Conservation (phyloP, 2,888 invertebrate genomes). For the Macrosoma leucophasiata region DNA sequence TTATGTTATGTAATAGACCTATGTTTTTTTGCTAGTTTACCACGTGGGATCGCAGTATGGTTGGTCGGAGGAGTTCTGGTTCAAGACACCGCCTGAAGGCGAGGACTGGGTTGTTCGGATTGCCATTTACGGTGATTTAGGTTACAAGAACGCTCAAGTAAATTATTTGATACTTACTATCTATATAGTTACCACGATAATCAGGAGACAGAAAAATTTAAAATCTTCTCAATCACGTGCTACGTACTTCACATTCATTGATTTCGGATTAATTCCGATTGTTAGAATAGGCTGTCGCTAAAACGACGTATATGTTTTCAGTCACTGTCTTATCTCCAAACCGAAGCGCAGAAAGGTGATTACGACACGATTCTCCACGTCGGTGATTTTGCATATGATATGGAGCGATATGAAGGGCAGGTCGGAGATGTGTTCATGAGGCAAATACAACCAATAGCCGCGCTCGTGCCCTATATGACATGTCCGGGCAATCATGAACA, state of each 20-base stretch:
- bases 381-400: constrained; percentile 97
- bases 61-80: constrained; percentile 88
- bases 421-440: constrained; percentile 96
- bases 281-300: too few relatives aligned
- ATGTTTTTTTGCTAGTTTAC: constrained; percentile 81
- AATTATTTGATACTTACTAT: too few relatives aligned
- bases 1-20: too few relatives aligned
- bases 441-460: constrained; percentile 92
- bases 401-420: constrained; percentile 86
- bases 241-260: too few relatives aligned
- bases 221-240: too few relatives aligned
- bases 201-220: too few relatives aligned
- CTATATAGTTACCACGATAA: too few relatives aligned
- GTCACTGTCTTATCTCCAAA: constrained; percentile 88
- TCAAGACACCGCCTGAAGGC: constrained; percentile 81
- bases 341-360: constrained; percentile 85
- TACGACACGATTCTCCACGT: constrained; percentile 94
- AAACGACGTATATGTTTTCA: too few relatives aligned
- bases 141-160: constrained; percentile 89
- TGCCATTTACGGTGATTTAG: constrained; percentile 96
- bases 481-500: constrained; percentile 94
- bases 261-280: too few relatives aligned
- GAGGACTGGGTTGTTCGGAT: constrained; percentile 86
- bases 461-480: constrained; percentile 93
- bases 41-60: constrained; percentile 86